Evolutionary conservation across 37 sponge, comb jelly and placozoan genomes (phyloP), one percentile per base, ranked within the genome.

Genomic region (Halisarca cf. caerulea): DNA sequence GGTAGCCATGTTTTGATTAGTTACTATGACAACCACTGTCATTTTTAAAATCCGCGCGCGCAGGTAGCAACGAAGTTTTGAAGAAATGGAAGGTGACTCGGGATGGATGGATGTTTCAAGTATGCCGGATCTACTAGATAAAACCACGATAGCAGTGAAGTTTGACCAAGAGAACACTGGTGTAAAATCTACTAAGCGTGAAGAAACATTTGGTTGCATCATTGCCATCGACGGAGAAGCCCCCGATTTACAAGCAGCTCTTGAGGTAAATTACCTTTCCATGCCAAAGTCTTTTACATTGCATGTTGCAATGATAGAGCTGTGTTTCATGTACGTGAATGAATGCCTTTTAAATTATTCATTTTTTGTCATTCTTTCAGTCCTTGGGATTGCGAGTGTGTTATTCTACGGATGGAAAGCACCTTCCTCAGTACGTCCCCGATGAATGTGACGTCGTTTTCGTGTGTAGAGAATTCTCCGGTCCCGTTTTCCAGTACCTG

Each of bases 381-480:
- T 38, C 41, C 34, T 37, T 87, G 25, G 94, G 81, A 27, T 64
- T 87, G 66, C 72, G 54, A 58, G 82, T 90, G 45, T 87, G 84
- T 61, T 87, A 87, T 47, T 93, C 94, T 23, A n/a, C 32, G n/a
- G 85, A 89, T 78, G 94, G 90, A 0, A 58, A 42, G 28, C 51
- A 58, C 14, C 35, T 95, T 6, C 88, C 88, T 44, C 89, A 92
- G 3, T 15, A 86, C 28, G 41, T 90, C 2, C 91, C 89, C 0
- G 96, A 95, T 41, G 89, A 93, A 68, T 95, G 89, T 68, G 85
- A 84, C 43, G 90, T 93, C 62, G 91, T 90, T 23, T 95, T 93
- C 75, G 89, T 95, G 17, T 81, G 83, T 78, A 90, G 87, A 44
- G 58, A 88, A 62, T 95, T 95, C 80, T 75, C 78, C 24, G 94